Evolutionary conservation across 2,888 invertebrate species (phyloP), one percentile per base, ranked within the genome.

Genomic region (Thereva nobilitata): DNA sequence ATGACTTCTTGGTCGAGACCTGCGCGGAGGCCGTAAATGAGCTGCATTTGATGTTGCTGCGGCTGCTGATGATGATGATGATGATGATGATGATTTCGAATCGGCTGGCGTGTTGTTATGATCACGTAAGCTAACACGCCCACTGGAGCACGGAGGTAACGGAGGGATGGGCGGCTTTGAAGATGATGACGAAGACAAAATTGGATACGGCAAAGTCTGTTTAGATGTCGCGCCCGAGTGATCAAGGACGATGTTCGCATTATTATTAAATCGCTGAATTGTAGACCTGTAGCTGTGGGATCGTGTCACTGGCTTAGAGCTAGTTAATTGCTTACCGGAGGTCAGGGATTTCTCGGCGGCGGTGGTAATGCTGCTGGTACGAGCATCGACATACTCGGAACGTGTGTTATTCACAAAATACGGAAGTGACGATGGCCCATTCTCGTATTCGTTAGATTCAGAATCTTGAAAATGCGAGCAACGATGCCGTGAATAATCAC

Each of bases 401-500:
- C 55, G 37, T 9, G 6, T 52, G 45, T 54, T 54, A 34, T 67
- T 61, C 53, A 23, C 38, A 54, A 67, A 47, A 40, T 67, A 68
- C 34, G 71, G 69, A 53, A 71, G 61, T 37, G 71, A 71, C 63
- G 64, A 10, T 52, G 69, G 50, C 7, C 64, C 69, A 66, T 64
- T 55, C 9, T 67, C 66, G 34, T 44, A 47, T 37, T 65, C 50
- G 52, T 56, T 63, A 34, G 8, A 7, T 44, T 38, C 10, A 12
- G 35, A 37, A 47, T 63, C 38, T 23, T 23, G 44, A 35, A 49
- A 34, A 64, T 42, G 37, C 7, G 42, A 47, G 49, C 52, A 45
- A 9, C 64, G 50, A 44, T 67, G 54, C 7, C 49, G 42, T 72
- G 73, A 61, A 73, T 76, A 67, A 71, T 75, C 65, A 12, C 12